Evolutionary conservation across 2,797 vertebrate species (phyloP).

Genomic region (Stomatorhinus walkeri): DNA sequence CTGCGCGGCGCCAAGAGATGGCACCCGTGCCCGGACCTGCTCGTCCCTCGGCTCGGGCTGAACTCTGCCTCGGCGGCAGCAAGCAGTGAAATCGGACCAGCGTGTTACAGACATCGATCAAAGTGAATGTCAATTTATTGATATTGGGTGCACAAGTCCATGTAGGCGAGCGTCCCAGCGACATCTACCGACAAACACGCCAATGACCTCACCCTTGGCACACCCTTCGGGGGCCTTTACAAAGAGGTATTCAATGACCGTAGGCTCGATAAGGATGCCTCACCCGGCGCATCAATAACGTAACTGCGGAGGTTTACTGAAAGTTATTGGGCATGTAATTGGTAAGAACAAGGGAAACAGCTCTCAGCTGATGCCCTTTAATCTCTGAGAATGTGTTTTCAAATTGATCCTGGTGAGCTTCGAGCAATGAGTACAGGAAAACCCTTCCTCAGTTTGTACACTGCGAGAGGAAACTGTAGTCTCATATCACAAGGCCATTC

Average conservation of each 20-base stretch:
- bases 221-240: not conserved
- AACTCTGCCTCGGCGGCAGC: not conserved
- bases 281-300: not conserved
- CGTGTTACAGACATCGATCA: not conserved
- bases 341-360: slow-evolving; percentile 10
- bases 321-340: slow-evolving; percentile 18
- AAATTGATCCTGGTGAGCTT: slow-evolving; percentile 1
- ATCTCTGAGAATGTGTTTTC: slow-evolving; percentile 10
- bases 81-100: not conserved
- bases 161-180: not conserved
- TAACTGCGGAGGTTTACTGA: not conserved
- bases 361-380: slow-evolving; percentile 17
- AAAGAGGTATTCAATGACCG: slow-evolving; percentile 1
- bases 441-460: not conserved
- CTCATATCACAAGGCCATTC: not conserved
- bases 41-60: not conserved
- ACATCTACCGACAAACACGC: not conserved
- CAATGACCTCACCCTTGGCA: not conserved
- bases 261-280: slow-evolving; percentile 6
- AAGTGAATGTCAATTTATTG: not conserved
- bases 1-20: not conserved
- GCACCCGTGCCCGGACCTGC: not conserved
- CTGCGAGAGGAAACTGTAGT: not conserved
- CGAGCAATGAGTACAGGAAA: slow-evolving; percentile 2
- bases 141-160: not conserved